phyloP scores from a whole-genome alignment of 2,113 vertebrate species.

The Lampris megalopsis region DNA sequence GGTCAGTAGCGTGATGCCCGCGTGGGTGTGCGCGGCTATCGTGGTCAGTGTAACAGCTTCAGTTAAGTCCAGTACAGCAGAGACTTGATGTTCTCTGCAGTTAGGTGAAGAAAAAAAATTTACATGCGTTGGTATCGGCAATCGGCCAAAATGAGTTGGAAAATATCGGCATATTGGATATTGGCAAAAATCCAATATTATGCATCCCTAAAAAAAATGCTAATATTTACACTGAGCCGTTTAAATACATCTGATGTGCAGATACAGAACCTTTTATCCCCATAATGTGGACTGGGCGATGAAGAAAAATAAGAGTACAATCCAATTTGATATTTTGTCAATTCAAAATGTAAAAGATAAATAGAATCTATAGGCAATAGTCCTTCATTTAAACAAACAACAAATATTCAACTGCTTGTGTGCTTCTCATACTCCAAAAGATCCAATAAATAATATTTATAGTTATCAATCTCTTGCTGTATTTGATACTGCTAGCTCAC shows the following conservation, averaged over 20 bases:
- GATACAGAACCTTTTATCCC: constrained; percentile 2
- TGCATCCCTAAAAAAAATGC: constrained; percentile 24
- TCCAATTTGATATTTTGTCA: constrained; percentile 19
- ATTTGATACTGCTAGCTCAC: constrained; percentile 34
- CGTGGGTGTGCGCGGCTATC: no score
- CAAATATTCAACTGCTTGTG: constrained; percentile 1
- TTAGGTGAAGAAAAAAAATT: no score
- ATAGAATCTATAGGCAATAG: constrained; percentile 57
- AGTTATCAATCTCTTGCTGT: constrained; percentile 4
- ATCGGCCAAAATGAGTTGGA: no score
- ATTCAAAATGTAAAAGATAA: constrained; percentile 78
- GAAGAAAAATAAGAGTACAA: background rate
- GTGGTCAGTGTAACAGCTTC: no score
- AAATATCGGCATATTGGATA: no score
- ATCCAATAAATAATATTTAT: constrained; percentile 33
- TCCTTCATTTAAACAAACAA: constrained; percentile 38
- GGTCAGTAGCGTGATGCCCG: no score
- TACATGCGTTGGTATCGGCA: no score
- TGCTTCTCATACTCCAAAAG: constrained; percentile 16
- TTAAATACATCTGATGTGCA: background rate
- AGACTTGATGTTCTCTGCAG: no score
- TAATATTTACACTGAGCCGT: background rate
- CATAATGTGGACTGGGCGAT: background rate
- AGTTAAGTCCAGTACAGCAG: no score
- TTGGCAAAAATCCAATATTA: no score